Evolutionary conservation across 2,888 invertebrate species (phyloP).

Genomic region (Euspilapteryx auroguttella): DNA sequence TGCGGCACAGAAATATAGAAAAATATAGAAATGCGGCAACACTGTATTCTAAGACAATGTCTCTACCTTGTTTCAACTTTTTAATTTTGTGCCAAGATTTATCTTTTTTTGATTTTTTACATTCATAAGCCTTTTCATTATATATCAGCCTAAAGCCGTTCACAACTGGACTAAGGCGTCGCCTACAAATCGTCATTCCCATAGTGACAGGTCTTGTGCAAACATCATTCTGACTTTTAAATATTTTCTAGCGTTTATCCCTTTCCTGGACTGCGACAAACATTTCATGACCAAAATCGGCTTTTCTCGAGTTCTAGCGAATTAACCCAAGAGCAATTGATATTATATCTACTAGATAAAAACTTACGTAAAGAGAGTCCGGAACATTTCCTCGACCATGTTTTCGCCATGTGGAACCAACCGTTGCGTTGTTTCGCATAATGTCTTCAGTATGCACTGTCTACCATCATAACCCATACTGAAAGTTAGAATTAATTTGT

Average conservation of each 20-base stretch:
- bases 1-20: too few species aligned
- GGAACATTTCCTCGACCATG: slow-evolving; percentile 70
- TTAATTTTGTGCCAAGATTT: too few species aligned
- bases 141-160: too few species aligned
- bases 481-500: slow-evolving; percentile 17
- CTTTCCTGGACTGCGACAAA: neutral
- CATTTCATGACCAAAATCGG: neutral
- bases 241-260: too few species aligned
- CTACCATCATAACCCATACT: slow-evolving; percentile 79
- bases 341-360: neutral
- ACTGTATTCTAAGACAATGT: too few species aligned
- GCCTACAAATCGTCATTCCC: too few species aligned
- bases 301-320: neutral
- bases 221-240: neutral
- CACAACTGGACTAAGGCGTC: too few species aligned
- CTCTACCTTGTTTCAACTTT: too few species aligned
- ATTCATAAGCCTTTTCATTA: too few species aligned
- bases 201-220: too few species aligned
- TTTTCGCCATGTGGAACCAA: slow-evolving; percentile 64
- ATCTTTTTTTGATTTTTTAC: too few species aligned
- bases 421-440: slow-evolving; percentile 73
- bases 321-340: neutral
- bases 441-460: slow-evolving; percentile 68
- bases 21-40: too few species aligned
- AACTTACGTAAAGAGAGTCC: slow-evolving; percentile 70